phyloP scores from a whole-genome alignment of 1,140 invertebrate genomes.

The Diploscapter pachys region DNA sequence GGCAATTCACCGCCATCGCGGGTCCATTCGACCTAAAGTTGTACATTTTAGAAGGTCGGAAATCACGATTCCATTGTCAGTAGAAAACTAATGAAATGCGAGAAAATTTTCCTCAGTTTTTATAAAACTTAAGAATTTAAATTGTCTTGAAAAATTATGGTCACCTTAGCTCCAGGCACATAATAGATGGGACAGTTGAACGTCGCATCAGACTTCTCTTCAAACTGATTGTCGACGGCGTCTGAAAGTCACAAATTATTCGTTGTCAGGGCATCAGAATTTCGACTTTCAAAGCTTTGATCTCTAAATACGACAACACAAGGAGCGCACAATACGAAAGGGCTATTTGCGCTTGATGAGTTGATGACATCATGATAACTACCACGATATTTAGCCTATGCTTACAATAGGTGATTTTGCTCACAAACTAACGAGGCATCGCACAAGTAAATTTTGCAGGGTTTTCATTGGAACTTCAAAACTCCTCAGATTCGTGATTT shows the following conservation, averaged over 20 bases:
- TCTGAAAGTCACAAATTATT: conserved; percentile 36
- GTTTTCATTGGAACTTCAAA: too few relatives aligned
- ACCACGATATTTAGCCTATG: too few relatives aligned
- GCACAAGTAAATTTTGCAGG: too few relatives aligned
- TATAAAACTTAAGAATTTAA: too few relatives aligned
- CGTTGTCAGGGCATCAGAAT: too few relatives aligned
- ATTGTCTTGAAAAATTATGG: conserved; percentile 27
- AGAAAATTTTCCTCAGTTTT: neutral
- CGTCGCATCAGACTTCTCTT: conserved; percentile 53
- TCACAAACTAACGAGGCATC: too few relatives aligned
- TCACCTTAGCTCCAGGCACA: conserved; percentile 49
- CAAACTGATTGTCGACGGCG: conserved; percentile 46
- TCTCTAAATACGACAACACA: neutral
- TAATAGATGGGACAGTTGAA: conserved; percentile 55
- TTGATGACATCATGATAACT: neutral
- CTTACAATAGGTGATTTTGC: too few relatives aligned
- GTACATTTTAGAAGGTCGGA: neutral
- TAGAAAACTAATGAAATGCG: neutral
- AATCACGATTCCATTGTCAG: neutral
- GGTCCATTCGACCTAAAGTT: conserved; percentile 33
- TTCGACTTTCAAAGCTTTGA: conserved; percentile 4
- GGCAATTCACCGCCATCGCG: conserved; percentile 47
- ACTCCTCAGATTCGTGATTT: too few relatives aligned
- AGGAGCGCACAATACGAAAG: neutral
- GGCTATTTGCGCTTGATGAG: neutral